Evolutionary conservation across 2,888 invertebrate species (phyloP).

Genomic region (Mythimna impura): DNA sequence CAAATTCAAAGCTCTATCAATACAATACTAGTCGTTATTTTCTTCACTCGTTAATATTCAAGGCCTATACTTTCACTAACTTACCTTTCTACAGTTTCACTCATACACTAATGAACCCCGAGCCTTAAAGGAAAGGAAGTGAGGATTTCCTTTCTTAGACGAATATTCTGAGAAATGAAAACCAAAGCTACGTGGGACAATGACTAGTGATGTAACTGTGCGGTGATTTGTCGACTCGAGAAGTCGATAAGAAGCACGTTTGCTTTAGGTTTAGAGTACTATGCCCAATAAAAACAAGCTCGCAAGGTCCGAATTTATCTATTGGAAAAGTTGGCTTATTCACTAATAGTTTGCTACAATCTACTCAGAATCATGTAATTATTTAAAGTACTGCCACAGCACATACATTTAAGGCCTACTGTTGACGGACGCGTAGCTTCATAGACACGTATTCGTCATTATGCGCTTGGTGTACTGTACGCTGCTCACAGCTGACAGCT

Average conservation of each 20-base stretch:
- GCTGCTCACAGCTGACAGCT: too few species aligned
- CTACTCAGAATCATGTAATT: background rate
- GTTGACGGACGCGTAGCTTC: too few species aligned
- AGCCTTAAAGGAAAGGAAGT: constrained; percentile 26
- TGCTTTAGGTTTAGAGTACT: constrained; percentile 33
- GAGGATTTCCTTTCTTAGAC: constrained; percentile 33
- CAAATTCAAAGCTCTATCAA: too few species aligned
- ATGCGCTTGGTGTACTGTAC: too few species aligned
- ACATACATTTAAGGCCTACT: too few species aligned
- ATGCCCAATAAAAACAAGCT: constrained; percentile 17
- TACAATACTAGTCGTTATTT: background rate
- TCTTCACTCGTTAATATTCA: constrained; percentile 22
- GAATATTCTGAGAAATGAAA: constrained; percentile 49
- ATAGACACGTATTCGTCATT: too few species aligned
- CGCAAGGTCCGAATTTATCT: constrained; percentile 20
- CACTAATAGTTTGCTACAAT: background rate
- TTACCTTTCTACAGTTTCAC: constrained; percentile 12
- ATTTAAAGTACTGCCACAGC: too few species aligned
- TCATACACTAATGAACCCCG: constrained; percentile 26
- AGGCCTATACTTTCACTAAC: background rate
- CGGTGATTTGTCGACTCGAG: constrained; percentile 14
- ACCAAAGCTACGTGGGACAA: constrained; percentile 37
- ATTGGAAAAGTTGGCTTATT: constrained; percentile 8
- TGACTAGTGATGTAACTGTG: constrained; percentile 10
- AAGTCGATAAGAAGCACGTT: constrained; percentile 38